Evolutionary conservation across 2,888 invertebrate genomes (phyloP), one percentile per base, ranked within the genome.

Genomic region (Trachelus iudaicus): DNA sequence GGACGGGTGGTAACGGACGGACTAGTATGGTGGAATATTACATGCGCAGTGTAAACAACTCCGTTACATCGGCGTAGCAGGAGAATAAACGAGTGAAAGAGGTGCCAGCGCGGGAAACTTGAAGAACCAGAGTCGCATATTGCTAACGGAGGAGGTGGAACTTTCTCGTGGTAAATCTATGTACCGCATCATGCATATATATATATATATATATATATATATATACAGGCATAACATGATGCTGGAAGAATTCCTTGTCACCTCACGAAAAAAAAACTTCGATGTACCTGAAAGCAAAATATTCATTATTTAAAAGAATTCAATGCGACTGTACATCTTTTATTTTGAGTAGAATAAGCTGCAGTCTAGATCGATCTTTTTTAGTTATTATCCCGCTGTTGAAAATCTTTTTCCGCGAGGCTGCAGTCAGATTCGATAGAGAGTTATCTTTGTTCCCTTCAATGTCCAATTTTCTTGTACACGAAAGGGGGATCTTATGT

Each of bases 11-110:
- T 35, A 76, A 76, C 34, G 76, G 35, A 9, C 69, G 69, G 31
- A 56, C 37, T 69, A 33, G 68, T 81, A 84, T 83, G 80, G 79
- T 83, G 86, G 84, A 86, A 90, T 87, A 87, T 91, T 91, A 91
- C 91, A 91, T 91, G 91, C 91, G 91, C 91, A 91, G 90, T 91
- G 91, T 91, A 91, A 91, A 91, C 91, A 91, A 91, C 91, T 91
- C 91, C 89, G 90, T 91, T 91, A 91, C 91, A 91, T 89, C 90
- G 86, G 84, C 79, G 81, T 88, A 91, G 84, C 89, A 90, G 91
- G 91, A 86, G 88, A 88, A 84, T 87, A 91, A 88, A 83, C 83
- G 79, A n/a, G 74, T 56, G 78, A 76, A 90, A 82, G 90, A 91
- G 91, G 89, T 89, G 80, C 80, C 83, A 86, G 87, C 89, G 90